phyloP scores from a whole-genome alignment of 2,888 invertebrate species.

The Caenorhabditis becei region DNA sequence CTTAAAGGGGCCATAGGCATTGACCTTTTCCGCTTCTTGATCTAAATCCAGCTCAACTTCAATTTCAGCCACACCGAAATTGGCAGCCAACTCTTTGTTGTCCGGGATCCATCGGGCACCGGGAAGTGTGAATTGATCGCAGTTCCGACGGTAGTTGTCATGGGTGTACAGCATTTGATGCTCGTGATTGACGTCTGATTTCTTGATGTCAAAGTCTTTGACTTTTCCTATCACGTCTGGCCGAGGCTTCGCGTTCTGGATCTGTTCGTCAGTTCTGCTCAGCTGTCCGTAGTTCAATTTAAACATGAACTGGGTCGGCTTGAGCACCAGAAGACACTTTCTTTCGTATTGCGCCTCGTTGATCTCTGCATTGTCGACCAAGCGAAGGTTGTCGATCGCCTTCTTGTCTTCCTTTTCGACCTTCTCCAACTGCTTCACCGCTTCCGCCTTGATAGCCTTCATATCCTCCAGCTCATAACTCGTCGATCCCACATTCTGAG shows the following conservation, averaged over 20 bases:
- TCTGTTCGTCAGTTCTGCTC: slow-evolving; percentile 44
- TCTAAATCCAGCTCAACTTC: slow-evolving; percentile 55
- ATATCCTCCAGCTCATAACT: slow-evolving; percentile 30
- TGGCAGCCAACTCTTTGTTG: slow-evolving; percentile 48
- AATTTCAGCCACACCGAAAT: slow-evolving; percentile 56
- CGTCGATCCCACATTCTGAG: slow-evolving; percentile 31
- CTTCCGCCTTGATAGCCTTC: not conserved
- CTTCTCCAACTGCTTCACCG: not conserved
- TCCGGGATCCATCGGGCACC: slow-evolving; percentile 58
- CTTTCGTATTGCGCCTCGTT: slow-evolving; percentile 33
- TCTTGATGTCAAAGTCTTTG: slow-evolving; percentile 53
- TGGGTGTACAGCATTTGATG: slow-evolving; percentile 37
- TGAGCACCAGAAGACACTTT: slow-evolving; percentile 21
- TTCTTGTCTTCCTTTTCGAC: slow-evolving; percentile 46
- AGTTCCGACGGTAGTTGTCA: slow-evolving; percentile 40
- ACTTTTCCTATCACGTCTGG: slow-evolving; percentile 56
- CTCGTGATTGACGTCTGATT: slow-evolving; percentile 25
- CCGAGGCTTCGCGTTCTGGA: slow-evolving; percentile 30
- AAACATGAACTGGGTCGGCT: slow-evolving; percentile 58
- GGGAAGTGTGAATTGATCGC: slow-evolving; percentile 52
- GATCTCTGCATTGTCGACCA: slow-evolving; percentile 44
- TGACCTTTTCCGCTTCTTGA: slow-evolving; percentile 31
- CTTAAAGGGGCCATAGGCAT: slow-evolving; percentile 54
- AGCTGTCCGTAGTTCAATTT: slow-evolving; percentile 51
- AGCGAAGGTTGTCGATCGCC: slow-evolving; percentile 28